Percentiles rank a stretch among this genome's conserved stretches.
These are phyloP conservation scores for Drosophila miranda DNA, from an alignment of 1,140 invertebrate genomes.

Conservation along the genomic window DNA sequence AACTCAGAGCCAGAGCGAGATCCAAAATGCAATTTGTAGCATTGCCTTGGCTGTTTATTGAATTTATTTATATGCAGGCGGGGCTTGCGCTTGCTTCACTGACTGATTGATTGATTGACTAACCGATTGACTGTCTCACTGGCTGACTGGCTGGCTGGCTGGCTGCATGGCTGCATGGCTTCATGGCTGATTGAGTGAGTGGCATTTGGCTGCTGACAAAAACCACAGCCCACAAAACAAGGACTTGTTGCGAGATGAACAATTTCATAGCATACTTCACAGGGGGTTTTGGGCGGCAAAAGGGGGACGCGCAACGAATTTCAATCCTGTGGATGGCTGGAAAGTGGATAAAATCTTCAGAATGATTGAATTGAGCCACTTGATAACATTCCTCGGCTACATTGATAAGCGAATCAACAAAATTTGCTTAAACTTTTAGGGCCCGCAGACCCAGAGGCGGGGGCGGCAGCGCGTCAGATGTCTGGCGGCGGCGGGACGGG, in stretches of 20 bases:
- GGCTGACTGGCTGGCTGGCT: conserved; percentile 12
- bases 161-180: conserved; percentile 39
- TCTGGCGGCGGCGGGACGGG: no score
- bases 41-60: conserved; percentile 65
- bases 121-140: conserved; percentile 17
- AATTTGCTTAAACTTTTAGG: no score
- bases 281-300: no score
- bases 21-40: conserved; percentile 71
- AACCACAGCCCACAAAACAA: conserved; percentile 11
- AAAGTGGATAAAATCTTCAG: no score
- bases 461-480: no score
- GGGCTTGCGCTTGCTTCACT: conserved; percentile 38
- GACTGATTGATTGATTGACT: conserved; percentile 63
- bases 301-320: no score
- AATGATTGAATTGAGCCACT: no score
- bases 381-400: no score
- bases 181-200: conserved; percentile 15
- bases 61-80: conserved; percentile 69
- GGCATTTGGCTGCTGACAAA: conserved; percentile 22
- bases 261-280: no score
- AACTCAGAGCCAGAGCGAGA: neutral
- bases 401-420: no score
- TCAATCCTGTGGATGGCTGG: no score
- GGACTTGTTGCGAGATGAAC: conserved; percentile 4
- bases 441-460: no score